A percentile compares a stretch with the other conserved stretches of the same genome.
Conservation (phyloP, 2,113 vertebrate species). For the Odobenus rosmarus region DNA sequence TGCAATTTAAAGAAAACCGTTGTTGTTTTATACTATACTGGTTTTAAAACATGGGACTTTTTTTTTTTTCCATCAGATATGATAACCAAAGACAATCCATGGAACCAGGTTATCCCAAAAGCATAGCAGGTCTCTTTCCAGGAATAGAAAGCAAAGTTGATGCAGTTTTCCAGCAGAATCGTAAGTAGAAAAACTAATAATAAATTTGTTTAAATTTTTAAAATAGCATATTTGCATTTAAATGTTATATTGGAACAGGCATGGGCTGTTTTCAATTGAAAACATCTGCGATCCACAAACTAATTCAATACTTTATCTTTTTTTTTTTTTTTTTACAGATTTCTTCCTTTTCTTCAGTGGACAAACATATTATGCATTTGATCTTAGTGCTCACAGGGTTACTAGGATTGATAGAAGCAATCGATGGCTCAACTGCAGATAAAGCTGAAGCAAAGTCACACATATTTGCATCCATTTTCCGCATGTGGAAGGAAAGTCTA, state of each 20-base stretch:
- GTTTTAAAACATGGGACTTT: neutral
- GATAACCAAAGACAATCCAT: constrained; percentile 86
- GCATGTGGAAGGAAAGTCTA: neutral
- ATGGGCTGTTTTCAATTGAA: neutral
- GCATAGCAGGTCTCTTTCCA: constrained; percentile 81
- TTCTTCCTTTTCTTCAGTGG: constrained; percentile 75
- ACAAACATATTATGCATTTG: constrained; percentile 85
- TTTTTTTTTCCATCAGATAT: constrained; percentile 86
- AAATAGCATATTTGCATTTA: neutral
- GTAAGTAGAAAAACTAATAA: constrained; percentile 81
- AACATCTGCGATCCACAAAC: neutral
- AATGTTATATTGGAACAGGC: neutral
- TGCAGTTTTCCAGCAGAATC: constrained; percentile 87
- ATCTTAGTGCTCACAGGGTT: constrained; percentile 74
- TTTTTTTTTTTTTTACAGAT: neutral
- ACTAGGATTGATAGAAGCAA: constrained; percentile 81
- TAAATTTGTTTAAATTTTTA: neutral
- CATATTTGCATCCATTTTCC: neutral
- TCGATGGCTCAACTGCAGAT: constrained; percentile 89
- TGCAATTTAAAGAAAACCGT: neutral
- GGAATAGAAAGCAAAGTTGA: constrained; percentile 86
- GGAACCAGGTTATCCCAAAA: constrained; percentile 89
- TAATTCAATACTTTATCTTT: constrained; percentile 26
- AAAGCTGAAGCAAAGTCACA: neutral
- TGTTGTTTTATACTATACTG: neutral